Base-by-base conservation (phyloP, 2,113 vertebrate genomes). In the Orcinus orca region DNA sequence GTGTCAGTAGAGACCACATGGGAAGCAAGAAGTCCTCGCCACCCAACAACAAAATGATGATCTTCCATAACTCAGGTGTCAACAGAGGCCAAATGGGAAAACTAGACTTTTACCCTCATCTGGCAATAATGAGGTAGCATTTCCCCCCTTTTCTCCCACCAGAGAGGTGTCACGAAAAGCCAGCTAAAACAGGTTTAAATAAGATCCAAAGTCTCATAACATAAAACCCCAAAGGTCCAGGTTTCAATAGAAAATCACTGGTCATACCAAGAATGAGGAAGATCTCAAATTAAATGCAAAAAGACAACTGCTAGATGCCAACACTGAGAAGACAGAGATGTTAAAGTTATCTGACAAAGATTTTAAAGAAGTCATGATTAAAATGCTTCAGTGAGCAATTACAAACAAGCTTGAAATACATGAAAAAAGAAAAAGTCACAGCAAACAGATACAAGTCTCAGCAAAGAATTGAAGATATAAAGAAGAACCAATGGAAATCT, bases 281-380 rank as follows among this genome's bases (percentile, higher is more conserved):
- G 50, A 33, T 81, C 13, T 87, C 41, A 81, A 41, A 94, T 23
- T n/a, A 13, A 90, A 77, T 47, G 79, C 67, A 89, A 89, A 88
- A 95, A 76, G 23, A 60, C 23, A 68, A 81, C 1, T 50, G 29
- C 67, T 9, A 90, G 44, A 76, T 38, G 8, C 23, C 50, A 77
- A 33, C 50, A 85, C 8, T 38, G 63, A 62, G 20, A 74, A 25
- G 53, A 70, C 6, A 82, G 31, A 70, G 33, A 68, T 67, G 21
- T 67, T 85, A 55, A 58, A 23, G 63, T 80, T 86, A 91, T n/a
- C 63, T 80, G 55, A 63, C 25, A 84, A 70, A 84, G 71, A 71
- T 41, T 86, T 95, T 70, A 53, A 86, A 95, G 26, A 95, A 95
- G 14, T 71, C 41, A 71, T 55, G 63, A 70, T 71, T 80, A 80